Base-by-base conservation (phyloP, 2,113 vertebrate species). In the Mixornis gularis region DNA sequence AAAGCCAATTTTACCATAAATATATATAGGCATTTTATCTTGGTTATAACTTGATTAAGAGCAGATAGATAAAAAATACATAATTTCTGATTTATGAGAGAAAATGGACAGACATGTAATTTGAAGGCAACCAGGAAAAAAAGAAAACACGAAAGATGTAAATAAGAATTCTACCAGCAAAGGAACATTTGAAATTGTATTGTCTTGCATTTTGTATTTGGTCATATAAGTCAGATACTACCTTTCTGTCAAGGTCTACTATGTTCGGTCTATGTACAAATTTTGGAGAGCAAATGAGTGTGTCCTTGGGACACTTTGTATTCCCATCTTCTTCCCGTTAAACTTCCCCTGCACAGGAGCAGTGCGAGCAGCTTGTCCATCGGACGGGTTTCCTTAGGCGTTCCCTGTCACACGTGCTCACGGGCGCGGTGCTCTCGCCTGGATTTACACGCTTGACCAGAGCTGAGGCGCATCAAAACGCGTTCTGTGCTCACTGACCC, bases 401-500 rank as follows among this genome's bases (percentile, higher is more conserved):
- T 24, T 52, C 55, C 52, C 8, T 30, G 43, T 13, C 41, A 2
- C 36, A 20, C 43, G 10, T 7, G 4, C 36, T 44, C 8, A 7
- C 13, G 20, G 4, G 5, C 13, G 20, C 6, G 0, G 8, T 4
- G 36, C 41, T 63, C 27, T 15, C 2, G 0, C n/a, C 71, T 24
- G 15, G 2, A 3, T 22, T 27, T 3, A 3, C 4, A 2, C 25
- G 6, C 27, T 8, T 7, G 56, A 11, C 8, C 15, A 38, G 10
- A 22, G 15, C 46, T 1, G 9, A 2, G 13, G 19, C 46, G 21
- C 46, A 8, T 8, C 52, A 1, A 21, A 32, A 7, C 13, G 2
- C 32, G 5, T 27, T 13, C 34, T 0, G 4, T 1, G 16, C 59
- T 6, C 51, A 9, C 5, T 13, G 17, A 14, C 9, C n/a, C 46